These are phyloP conservation scores for Scaptomyza flava DNA, from an alignment of 2,888 invertebrate genomes.

Conservation along the genomic window DNA sequence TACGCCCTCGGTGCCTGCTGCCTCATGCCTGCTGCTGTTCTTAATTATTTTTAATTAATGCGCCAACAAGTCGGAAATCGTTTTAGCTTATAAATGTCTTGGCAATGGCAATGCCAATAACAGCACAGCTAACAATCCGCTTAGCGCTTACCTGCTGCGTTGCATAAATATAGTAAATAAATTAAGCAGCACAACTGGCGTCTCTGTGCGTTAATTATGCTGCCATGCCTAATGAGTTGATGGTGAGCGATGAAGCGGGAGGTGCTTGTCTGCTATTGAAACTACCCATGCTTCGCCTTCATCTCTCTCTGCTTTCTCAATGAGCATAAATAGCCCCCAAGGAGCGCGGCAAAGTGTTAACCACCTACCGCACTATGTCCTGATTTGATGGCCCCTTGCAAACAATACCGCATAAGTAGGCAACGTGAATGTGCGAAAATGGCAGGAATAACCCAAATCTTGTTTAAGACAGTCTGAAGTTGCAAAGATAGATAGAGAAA, in stretches of 20 bases:
- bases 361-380: conserved; percentile 70
- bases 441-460: conserved; percentile 64
- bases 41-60: conserved; percentile 70
- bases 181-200: conserved; percentile 21
- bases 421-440: conserved; percentile 52
- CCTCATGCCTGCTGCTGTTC: conserved; percentile 12
- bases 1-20: conserved; percentile 3
- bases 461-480: conserved; percentile 47
- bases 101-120: conserved; percentile 3
- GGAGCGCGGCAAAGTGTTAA: neutral
- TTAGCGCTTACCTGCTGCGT: conserved; percentile 47
- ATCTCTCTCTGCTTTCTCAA: neutral
- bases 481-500: neutral
- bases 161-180: conserved; percentile 54
- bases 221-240: conserved; percentile 58
- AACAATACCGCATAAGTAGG: conserved; percentile 46
- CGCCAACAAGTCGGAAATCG: conserved; percentile 53
- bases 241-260: neutral
- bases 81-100: conserved; percentile 53
- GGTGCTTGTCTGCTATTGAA: conserved; percentile 63
- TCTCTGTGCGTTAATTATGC: conserved; percentile 65
- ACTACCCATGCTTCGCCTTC: neutral
- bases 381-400: conserved; percentile 62
- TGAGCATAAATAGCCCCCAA: neutral
- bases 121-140: conserved; percentile 29